Conservation (phyloP, 2,888 invertebrate genomes). For the Melanophora roralis region DNA sequence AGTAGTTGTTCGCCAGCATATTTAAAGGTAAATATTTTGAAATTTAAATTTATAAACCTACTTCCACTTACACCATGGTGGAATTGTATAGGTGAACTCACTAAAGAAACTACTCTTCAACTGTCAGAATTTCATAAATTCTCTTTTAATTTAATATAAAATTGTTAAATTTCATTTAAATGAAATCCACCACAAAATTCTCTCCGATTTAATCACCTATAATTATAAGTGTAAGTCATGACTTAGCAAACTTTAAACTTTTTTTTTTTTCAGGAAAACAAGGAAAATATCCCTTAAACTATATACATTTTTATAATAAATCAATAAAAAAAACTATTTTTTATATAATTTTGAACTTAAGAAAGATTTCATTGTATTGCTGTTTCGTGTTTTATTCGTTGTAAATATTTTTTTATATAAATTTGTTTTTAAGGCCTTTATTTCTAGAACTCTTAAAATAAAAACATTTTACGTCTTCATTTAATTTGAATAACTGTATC, state of each 20-base stretch:
- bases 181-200: no score
- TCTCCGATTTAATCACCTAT: no score
- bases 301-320: background rate
- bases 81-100: no score
- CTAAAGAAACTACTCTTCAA: no score
- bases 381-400: background rate
- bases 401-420: background rate
- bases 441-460: background rate
- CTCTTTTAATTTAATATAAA: no score
- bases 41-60: background rate
- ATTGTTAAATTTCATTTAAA: no score
- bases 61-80: no score
- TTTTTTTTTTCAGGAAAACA: constrained; percentile 67
- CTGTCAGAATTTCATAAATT: no score
- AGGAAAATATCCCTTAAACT: constrained; percentile 67
- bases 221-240: no score
- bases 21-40: constrained; percentile 23
- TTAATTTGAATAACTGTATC: background rate
- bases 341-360: background rate
- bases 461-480: background rate
- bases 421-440: background rate
- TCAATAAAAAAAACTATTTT: background rate
- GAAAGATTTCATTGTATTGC: constrained; percentile 6
- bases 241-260: background rate
- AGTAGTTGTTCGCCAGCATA: constrained; percentile 63